phyloP scores from a whole-genome alignment of 2,113 vertebrate species.

The Catharus fuscescens region DNA sequence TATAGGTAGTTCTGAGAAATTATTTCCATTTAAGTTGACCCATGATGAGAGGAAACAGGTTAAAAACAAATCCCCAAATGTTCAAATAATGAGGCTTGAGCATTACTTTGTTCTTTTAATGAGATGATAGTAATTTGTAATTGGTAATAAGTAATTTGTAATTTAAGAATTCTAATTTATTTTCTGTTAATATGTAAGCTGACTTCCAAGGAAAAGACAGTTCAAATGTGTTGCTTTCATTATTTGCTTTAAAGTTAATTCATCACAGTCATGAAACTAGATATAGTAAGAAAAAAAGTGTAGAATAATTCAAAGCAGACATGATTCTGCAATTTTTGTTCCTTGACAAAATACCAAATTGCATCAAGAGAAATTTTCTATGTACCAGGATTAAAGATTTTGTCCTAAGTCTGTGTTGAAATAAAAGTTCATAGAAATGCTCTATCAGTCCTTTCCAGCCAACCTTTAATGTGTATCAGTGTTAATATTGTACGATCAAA shows the following conservation, averaged over 20 bases:
- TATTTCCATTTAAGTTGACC: not conserved
- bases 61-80: not conserved
- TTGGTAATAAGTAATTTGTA: not conserved
- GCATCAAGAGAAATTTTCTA: not conserved
- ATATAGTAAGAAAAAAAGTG: not conserved
- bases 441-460: not conserved
- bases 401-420: not conserved
- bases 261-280: not conserved
- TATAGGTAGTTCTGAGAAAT: not conserved
- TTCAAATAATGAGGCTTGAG: not conserved
- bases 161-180: not conserved
- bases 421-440: not conserved
- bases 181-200: conserved; percentile 17
- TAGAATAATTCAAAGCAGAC: not conserved
- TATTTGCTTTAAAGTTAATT: not conserved
- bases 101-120: not conserved
- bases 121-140: not conserved
- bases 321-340: not conserved
- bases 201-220: not conserved
- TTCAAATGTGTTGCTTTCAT: not conserved
- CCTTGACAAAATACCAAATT: not conserved
- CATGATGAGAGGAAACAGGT: not conserved
- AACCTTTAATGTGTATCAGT: not conserved
- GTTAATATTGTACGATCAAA: not conserved
- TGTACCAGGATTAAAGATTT: not conserved